Conservation (phyloP, 1,140 invertebrate genomes). For the Lasioglossum albipes region DNA sequence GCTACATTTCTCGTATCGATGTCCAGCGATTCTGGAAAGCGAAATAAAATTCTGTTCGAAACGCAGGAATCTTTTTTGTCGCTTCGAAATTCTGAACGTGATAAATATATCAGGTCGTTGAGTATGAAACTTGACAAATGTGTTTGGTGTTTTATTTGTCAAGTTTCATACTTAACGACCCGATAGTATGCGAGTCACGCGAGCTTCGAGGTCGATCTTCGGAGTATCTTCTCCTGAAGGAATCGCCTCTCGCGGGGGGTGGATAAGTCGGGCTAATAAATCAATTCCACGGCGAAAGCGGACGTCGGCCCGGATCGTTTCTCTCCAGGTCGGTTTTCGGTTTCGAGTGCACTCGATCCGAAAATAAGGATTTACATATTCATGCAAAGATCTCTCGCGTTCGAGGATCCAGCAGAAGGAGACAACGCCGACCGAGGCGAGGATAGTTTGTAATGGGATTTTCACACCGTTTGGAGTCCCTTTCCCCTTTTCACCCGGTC, state of each 20-base stretch:
- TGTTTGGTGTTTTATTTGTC: too few relatives aligned
- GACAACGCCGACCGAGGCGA: conserved; percentile 68
- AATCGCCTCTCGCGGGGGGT: conserved; percentile 30
- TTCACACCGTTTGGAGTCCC: conserved; percentile 58
- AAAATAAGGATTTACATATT: conserved; percentile 81
- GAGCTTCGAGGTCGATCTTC: conserved; percentile 31
- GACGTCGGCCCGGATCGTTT: conserved; percentile 59
- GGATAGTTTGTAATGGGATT: conserved; percentile 74
- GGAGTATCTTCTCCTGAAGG: conserved; percentile 41
- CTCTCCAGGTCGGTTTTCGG: conserved; percentile 77
- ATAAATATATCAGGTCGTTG: too few relatives aligned
- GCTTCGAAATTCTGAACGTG: too few relatives aligned
- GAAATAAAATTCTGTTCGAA: too few relatives aligned
- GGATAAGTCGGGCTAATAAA: conserved; percentile 75
- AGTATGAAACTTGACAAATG: too few relatives aligned
- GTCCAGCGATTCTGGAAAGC: conserved; percentile 61
- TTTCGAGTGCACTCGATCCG: conserved; percentile 79
- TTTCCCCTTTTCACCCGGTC: neutral
- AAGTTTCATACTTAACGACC: too few relatives aligned
- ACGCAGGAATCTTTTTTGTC: too few relatives aligned
- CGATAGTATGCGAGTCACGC: conserved; percentile 1
- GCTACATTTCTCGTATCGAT: conserved; percentile 67
- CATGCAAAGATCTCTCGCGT: conserved; percentile 77
- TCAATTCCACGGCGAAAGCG: conserved; percentile 74
- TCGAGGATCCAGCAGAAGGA: conserved; percentile 70